Evolutionary conservation across 37 sponge, comb jelly and placozoan species (phyloP), one percentile per base, ranked within the genome.

Genomic region (Dysidea cf. avara): DNA sequence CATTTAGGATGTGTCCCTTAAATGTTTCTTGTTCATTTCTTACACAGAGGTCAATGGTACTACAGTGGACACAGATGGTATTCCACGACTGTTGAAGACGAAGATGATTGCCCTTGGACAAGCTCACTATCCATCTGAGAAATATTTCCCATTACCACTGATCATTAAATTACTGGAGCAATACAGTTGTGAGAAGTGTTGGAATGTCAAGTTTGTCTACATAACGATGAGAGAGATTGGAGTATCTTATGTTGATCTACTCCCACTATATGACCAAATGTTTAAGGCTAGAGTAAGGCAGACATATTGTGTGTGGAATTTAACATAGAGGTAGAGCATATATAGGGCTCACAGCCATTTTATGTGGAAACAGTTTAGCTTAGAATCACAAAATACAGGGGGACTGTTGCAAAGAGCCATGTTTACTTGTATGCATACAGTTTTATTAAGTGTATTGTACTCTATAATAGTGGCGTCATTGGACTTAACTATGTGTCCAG

Each of bases 81-180:
- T 43, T 39, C 76, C 81, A 73, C 69, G 57, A 22, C 32, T 51
- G 17, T 30, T 93, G 52, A 21, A 48, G 1, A 31, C 61, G 28
- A 93, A 85, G 60, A 30, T 93, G 9, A 30, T 82, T 31, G 24
- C 25, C n/a, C 60, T 93, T 20, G 94, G 90, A 3, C 62, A 80
- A 16, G 50, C 77, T n/a, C 89, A 89, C 51, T 28, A 31, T 29
- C 68, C 74, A 34, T 83, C 72, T 68, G 92, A 93, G 65, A 77
- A 87, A 14, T 93, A 81, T 71, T 93, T 93, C 63, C 92, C 92
- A 31, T 5, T 51, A 83, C 81, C 36, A 30, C 82, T 71, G 74
- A 64, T 93, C 16, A 47, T 89, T 6, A 61, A 58, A 47, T 29
- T 77, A 16, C 71, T 93, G 57, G 94, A 93, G 72, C 59, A 90